Evolutionary conservation across 1,140 invertebrate genomes (phyloP), one percentile per base, ranked within the genome.

Genomic region (Drosophila serrata): DNA sequence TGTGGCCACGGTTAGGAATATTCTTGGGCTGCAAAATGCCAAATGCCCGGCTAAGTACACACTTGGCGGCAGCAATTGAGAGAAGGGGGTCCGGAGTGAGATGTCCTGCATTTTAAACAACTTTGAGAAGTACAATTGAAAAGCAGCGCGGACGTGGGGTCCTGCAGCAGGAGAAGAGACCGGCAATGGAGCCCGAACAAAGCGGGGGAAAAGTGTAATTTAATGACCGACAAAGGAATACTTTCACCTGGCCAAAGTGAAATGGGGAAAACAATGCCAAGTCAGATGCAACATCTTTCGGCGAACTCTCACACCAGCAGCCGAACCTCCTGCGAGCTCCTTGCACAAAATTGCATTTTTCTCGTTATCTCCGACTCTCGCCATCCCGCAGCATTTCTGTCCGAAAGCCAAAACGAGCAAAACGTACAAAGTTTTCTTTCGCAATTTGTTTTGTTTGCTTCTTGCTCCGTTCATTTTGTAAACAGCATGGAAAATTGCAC

Each of bases 401-500:
- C 29, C 49, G 35, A 75, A 70, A 51, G 53, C 39, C 45, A 64
- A 53, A 75, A 70, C 61, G 75, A 75, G 58, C 24, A 70, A 72
- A 81, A 81, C 77, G 77, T 84, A 78, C 61, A 84, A 88, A 90
- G 84, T 88, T 88, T 87, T 88, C 63, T 69, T 77, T 84, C 37
- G 81, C 84, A 88, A 90, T 88, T 88, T 90, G 73, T 84, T 90
- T 88, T 79, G 82, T 88, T 88, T 87, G 72, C 84, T 74, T 78
- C 73, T 90, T 88, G 81, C 72, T 84, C 45, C 73, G 58, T 76
- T 74, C 80, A 84, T 90, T 88, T 70, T 78, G 84, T 78, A 88
- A 90, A 90, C 85, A 88, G 76, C 76, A 78, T 84, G 80, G 80
- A 87, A 87, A 84, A 88, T 88, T 82, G 75, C 79, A 65, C 76